Percentiles rank a stretch among this genome's conserved stretches.
Conservation (phyloP, 2,797 vertebrate genomes). For the Micrastur ruficollis region DNA sequence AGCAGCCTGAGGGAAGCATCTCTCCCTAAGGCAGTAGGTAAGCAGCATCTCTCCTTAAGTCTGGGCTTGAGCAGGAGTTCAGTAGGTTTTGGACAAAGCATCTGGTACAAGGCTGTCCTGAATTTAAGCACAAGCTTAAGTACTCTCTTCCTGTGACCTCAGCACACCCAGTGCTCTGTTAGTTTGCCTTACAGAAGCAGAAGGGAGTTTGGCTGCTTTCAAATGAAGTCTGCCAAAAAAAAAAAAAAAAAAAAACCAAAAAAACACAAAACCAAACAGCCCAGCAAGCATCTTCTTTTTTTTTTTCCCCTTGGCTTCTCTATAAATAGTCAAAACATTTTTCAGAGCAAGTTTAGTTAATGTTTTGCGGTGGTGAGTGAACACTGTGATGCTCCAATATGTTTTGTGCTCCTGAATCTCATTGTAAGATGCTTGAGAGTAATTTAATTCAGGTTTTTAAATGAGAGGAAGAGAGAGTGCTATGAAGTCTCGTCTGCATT, state of each 20-base stretch:
- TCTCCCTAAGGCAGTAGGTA: neutral
- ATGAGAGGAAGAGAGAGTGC: neutral
- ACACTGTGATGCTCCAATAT: neutral
- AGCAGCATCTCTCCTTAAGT: neutral
- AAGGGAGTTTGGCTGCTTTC: conserved; percentile 36
- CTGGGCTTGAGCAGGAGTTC: neutral
- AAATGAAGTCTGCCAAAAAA: conserved; percentile 43
- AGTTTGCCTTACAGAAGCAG: conserved; percentile 18
- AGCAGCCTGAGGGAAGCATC: neutral
- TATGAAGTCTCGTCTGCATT: conserved; percentile 6
- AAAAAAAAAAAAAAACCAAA: neutral
- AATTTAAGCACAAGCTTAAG: neutral
- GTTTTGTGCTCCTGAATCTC: neutral
- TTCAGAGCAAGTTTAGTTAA: conserved; percentile 51
- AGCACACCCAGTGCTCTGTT: neutral
- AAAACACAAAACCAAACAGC: neutral
- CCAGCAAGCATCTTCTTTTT: neutral
- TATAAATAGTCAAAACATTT: conserved; percentile 56
- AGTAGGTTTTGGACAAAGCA: neutral
- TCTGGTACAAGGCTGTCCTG: neutral
- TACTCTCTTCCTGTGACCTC: neutral
- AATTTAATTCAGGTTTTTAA: conserved; percentile 44
- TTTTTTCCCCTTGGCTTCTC: neutral
- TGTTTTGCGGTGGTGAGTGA: conserved; percentile 29
- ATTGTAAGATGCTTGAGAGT: neutral